Evolutionary conservation across 2,797 vertebrate species (phyloP).

Genomic region (Oreortyx pictus): DNA sequence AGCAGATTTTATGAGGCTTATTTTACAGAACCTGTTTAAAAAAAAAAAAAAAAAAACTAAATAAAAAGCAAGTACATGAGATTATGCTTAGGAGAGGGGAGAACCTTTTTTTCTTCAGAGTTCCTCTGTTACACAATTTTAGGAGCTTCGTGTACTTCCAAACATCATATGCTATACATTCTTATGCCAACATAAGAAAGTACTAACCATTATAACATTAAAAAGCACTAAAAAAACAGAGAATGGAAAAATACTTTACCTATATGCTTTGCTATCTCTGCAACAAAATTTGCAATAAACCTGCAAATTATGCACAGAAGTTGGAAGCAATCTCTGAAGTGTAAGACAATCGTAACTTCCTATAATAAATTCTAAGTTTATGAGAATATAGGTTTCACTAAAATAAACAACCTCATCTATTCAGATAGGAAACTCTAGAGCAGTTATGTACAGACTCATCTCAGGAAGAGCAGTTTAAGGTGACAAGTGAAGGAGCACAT

Average conservation of each 20-base stretch:
- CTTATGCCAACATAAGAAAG: background rate
- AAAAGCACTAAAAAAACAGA: background rate
- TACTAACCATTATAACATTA: background rate
- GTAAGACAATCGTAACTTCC: slow-evolving; percentile 26
- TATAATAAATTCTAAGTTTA: background rate
- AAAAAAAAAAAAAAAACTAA: slow-evolving; percentile 7
- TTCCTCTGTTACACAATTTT: slow-evolving; percentile 4
- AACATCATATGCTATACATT: background rate
- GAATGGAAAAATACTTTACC: background rate
- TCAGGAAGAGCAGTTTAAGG: background rate
- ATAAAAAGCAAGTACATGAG: background rate
- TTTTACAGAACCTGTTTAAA: slow-evolving; percentile 72
- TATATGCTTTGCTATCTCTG: background rate
- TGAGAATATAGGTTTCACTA: background rate
- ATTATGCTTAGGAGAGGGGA: background rate
- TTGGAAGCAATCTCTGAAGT: background rate
- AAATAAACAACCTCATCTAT: background rate
- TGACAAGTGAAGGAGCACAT: background rate
- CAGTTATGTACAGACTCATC: background rate
- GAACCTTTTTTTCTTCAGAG: background rate
- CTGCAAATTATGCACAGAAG: background rate
- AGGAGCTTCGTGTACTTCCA: background rate
- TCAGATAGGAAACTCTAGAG: background rate
- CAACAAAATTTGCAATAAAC: background rate
- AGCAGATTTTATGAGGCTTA: slow-evolving; percentile 63